Conservation (phyloP, 2,797 vertebrate species). For the Philypnodon macrostomus region DNA sequence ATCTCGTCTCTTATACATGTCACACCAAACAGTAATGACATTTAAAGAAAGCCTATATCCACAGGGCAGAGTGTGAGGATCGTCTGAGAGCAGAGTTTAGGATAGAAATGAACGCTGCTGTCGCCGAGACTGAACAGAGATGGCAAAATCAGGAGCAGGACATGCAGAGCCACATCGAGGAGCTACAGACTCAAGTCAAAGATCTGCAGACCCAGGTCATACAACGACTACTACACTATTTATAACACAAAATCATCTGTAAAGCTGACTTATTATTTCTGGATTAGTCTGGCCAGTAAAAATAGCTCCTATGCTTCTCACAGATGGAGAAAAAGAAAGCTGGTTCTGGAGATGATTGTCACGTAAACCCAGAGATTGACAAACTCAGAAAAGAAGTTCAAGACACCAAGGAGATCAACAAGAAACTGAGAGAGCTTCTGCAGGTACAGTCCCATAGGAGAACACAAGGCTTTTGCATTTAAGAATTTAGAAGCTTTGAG, state of each 20-base stretch:
- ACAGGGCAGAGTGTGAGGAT: constrained; percentile 77
- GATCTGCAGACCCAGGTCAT: constrained; percentile 52
- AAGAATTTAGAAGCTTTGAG: constrained; percentile 62
- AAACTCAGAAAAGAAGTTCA: constrained; percentile 83
- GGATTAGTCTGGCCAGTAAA: too few species aligned
- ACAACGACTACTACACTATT: not conserved
- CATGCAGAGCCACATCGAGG: constrained; percentile 75
- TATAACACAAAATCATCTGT: too few species aligned
- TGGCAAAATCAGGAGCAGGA: constrained; percentile 78
- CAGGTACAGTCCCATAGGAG: constrained; percentile 58
- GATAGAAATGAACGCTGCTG: constrained; percentile 76
- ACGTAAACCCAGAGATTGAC: constrained; percentile 80
- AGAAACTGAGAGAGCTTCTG: constrained; percentile 79
- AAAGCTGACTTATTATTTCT: too few species aligned
- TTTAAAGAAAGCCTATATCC: not conserved
- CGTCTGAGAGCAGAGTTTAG: constrained; percentile 72
- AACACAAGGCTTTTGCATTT: constrained; percentile 38
- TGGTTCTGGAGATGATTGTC: constrained; percentile 71
- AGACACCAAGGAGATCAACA: constrained; percentile 82
- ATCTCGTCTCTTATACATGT: too few species aligned
- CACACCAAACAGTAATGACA: too few species aligned
- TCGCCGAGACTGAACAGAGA: constrained; percentile 73
- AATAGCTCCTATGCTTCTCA: too few species aligned
- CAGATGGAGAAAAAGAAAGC: constrained; percentile 69
- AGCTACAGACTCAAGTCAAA: constrained; percentile 58